Base-by-base conservation (phyloP, 2,888 invertebrate species). In the Laspeyria flexula region DNA sequence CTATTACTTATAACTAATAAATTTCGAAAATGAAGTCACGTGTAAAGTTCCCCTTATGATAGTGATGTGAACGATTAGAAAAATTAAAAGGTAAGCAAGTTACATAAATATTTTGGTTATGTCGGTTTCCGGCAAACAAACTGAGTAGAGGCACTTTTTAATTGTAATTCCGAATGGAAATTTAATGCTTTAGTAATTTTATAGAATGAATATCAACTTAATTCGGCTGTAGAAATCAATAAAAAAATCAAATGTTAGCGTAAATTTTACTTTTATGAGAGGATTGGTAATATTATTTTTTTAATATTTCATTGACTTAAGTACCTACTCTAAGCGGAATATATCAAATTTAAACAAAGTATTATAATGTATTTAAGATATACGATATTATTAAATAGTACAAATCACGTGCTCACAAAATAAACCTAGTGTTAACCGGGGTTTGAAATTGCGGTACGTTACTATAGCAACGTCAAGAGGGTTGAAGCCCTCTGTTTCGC, bases 1-100 rank as follows among this genome's bases (percentile, higher is more conserved):
- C 76, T 72, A 68, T 65, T 72, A n/a, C n/a, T n/a, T n/a, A 72
- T 47, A 60, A 35, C 31, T 40, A 29, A 27, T 42, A 72, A 73
- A 83, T 80, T 83, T 79, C 67, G 76, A 82, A 84, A 85, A 89
- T 88, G 84, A 78, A 79, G 80, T 76, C 74, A 74, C 73, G 78
- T 84, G 85, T 83, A 70, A 81, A 83, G 68, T 72, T 69, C 67
- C 84, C 88, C 79, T 89, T 90, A 90, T 89, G 88, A 90, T 90
- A 87, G 84, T 84, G 79, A 81, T 77, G 82, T 75, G 75, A 79
- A 70, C 54, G 60, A 61, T 65, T 77, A 79, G 68, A 60, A 64
- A 75, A 78, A 70, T 66, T 72, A 72, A 73, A 25, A 79, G 86
- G 88, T 88, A 61, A 85, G 84, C 76, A 60, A 25, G 16, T 43